Evolutionary conservation across 2,888 invertebrate species (phyloP).

Genomic region (Aleiodes alternator): DNA sequence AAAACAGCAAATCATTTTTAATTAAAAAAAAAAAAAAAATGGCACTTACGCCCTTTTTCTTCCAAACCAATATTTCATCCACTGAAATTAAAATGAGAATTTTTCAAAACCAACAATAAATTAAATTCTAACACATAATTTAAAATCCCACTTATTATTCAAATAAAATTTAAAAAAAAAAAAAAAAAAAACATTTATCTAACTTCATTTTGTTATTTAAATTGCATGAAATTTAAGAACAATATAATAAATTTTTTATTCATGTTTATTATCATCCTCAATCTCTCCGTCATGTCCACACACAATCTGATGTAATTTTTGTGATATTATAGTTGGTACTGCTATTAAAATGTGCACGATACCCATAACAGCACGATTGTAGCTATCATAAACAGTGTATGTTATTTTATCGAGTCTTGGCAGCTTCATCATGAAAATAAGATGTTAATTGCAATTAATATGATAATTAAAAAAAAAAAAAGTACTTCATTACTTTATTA

Average conservation of each 20-base stretch:
- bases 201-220: background rate
- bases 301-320: conserved; percentile 52
- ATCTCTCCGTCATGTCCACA: conserved; percentile 47
- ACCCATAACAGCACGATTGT: conserved; percentile 61
- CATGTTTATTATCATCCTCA: conserved; percentile 35
- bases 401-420: conserved; percentile 58
- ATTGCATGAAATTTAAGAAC: background rate
- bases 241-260: conserved; percentile 10
- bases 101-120: no score
- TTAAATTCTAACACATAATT: no score
- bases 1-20: no score
- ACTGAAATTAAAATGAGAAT: no score
- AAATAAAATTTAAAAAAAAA: no score
- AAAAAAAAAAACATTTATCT: background rate
- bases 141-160: no score
- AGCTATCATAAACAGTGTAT: conserved; percentile 55
- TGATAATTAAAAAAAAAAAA: no score
- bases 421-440: conserved; percentile 50
- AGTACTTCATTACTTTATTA: no score
- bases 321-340: conserved; percentile 54
- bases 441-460: conserved; percentile 24
- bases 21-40: no score
- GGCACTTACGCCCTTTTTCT: no score
- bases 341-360: conserved; percentile 56
- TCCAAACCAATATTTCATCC: no score